Evolutionary conservation across 2,797 vertebrate species (phyloP).

Genomic region (Pelodytes ibericus): DNA sequence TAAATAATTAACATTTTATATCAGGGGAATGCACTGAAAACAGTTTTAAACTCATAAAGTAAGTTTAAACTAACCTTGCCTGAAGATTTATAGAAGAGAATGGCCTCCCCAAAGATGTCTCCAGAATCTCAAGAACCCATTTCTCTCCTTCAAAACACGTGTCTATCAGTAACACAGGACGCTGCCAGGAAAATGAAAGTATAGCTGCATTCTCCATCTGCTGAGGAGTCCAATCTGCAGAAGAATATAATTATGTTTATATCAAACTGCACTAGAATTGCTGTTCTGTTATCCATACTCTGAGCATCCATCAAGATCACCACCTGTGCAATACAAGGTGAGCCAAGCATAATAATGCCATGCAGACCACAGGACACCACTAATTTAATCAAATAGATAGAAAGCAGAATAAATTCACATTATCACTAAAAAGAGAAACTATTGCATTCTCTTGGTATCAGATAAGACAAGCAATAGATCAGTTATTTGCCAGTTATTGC

Average conservation of each 20-base stretch:
- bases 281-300: constrained; percentile 57
- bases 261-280: constrained; percentile 62
- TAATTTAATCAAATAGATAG: constrained; percentile 15
- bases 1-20: too few relatives aligned
- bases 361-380: constrained; percentile 3
- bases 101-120: constrained; percentile 39
- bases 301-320: constrained; percentile 27
- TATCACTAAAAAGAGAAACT: background rate
- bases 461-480: too few relatives aligned
- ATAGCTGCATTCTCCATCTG: constrained; percentile 65
- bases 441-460: background rate
- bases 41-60: too few relatives aligned
- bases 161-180: constrained; percentile 53
- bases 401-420: background rate
- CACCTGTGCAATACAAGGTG: constrained; percentile 42
- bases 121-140: constrained; percentile 58
- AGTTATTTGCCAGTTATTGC: background rate
- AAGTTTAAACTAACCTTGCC: constrained; percentile 44
- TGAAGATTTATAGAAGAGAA: constrained; percentile 54
- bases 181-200: constrained; percentile 61
- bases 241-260: constrained; percentile 61
- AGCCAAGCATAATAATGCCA: constrained; percentile 62
- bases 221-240: constrained; percentile 60
- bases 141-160: constrained; percentile 50
- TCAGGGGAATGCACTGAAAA: too few relatives aligned